Conservation (phyloP, 2,113 vertebrate species). For the Sorex fumeus region DNA sequence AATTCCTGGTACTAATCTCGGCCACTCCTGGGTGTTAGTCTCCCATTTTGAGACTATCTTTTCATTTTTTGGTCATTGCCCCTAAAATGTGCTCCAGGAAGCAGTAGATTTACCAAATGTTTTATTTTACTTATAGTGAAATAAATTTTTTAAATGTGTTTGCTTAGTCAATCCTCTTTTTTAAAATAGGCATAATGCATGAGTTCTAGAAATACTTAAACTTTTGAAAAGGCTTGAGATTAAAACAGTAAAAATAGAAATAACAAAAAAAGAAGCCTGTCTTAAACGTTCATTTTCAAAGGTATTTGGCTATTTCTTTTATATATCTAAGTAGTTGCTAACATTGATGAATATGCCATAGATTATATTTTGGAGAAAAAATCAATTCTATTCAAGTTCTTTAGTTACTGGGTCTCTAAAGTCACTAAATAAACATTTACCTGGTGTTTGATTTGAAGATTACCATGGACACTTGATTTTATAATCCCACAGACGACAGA, state of each 20-base stretch:
- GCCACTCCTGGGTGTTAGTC: too few relatives aligned
- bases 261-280: too few relatives aligned
- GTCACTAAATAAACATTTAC: not conserved
- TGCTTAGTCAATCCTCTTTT: not conserved
- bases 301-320: not conserved
- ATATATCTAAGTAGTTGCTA: not conserved
- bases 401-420: not conserved
- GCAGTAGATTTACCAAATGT: not conserved
- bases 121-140: not conserved
- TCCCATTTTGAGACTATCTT: too few relatives aligned
- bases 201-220: not conserved
- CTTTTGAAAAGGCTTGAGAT: not conserved
- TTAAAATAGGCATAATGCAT: not conserved
- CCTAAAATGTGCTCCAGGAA: slow-evolving; percentile 10
- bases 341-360: not conserved
- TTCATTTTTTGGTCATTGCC: not conserved
- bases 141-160: not conserved
- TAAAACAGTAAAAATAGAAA: not conserved
- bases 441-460: too few relatives aligned
- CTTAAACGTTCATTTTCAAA: not conserved
- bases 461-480: too few relatives aligned
- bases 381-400: not conserved
- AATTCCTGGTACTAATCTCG: too few relatives aligned
- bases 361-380: not conserved
- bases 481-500: too few relatives aligned